Evolutionary conservation across 1,140 invertebrate species (phyloP), one percentile per base, ranked within the genome.

Genomic region (Tyrophagus putrescentiae): DNA sequence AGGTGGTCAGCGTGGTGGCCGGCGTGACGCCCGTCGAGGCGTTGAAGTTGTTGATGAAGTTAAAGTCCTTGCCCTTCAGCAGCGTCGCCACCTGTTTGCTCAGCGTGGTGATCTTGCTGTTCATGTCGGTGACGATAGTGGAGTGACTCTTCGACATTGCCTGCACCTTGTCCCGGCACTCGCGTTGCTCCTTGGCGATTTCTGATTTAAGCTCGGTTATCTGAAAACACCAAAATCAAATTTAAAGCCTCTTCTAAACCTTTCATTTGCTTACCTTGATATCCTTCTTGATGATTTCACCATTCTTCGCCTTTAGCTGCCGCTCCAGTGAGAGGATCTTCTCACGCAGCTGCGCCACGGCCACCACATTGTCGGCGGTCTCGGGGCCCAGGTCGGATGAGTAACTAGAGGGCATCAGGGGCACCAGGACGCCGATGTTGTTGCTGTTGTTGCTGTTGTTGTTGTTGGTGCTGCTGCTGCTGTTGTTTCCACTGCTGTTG

Each of bases 251-350:
- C 13, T 13, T 13, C 13, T 13, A 21, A 48, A 48, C 44, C 23
- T 28, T 44, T 29, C 32, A 32, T 57, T 21, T 11, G 71, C 69
- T 63, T 69, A 93, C 90, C 80, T 84, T 80, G 78, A 86, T 90
- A 68, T 95, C 92, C 76, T 93, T 94, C 48, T 83, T 78, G 25
- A 95, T 72, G 48, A 96, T 73, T 66, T 87, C 83, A 57, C 80
- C 79, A 72, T 95, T 89, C 73, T 94, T 95, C 61, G 81, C 78
- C 56, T 76, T 73, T 3, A 95, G 75, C 67, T 88, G 85, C 71
- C 91, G 93, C 70, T 94, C 85, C n/a, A 95, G 73, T 68, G 82
- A 83, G 32, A 88, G 87, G 65, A 95, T 91, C 68, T 92, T 84
- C 72, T 96, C 92, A 69, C 87, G 87, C 0, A 97, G 77, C 70